phyloP scores from a whole-genome alignment of 1,140 invertebrate genomes.

The Drosophila arawakana region DNA sequence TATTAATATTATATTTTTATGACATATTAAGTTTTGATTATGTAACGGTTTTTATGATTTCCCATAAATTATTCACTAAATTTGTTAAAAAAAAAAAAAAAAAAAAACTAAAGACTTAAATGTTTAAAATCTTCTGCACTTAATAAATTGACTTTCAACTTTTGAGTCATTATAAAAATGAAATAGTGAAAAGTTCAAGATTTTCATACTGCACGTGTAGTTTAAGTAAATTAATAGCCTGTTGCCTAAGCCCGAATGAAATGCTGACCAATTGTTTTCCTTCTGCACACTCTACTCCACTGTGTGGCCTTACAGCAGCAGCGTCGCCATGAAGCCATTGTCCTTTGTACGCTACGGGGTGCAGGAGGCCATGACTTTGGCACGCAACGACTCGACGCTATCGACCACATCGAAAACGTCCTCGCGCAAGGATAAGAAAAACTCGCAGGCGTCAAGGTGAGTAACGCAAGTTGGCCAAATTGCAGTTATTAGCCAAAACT shows the following conservation, averaged over 20 bases:
- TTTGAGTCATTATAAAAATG: too few relatives aligned
- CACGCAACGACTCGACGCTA: slow-evolving; percentile 84
- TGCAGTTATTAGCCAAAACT: slow-evolving; percentile 59
- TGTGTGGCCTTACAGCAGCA: slow-evolving; percentile 49
- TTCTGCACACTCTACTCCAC: slow-evolving; percentile 3
- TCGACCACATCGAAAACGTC: slow-evolving; percentile 84
- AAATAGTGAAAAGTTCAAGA: too few relatives aligned
- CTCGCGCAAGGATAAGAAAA: slow-evolving; percentile 84
- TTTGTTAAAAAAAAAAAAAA: too few relatives aligned
- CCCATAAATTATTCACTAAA: too few relatives aligned
- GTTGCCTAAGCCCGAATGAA: background rate
- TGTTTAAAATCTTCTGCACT: too few relatives aligned
- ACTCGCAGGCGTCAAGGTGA: slow-evolving; percentile 84
- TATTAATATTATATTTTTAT: background rate
- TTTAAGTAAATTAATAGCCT: too few relatives aligned
- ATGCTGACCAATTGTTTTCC: slow-evolving; percentile 36
- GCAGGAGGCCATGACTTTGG: slow-evolving; percentile 84
- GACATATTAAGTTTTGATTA: too few relatives aligned
- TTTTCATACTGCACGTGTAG: too few relatives aligned
- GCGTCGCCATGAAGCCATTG: slow-evolving; percentile 84
- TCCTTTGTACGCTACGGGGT: slow-evolving; percentile 84
- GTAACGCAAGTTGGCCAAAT: slow-evolving; percentile 50
- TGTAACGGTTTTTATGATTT: too few relatives aligned
- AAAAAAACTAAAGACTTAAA: too few relatives aligned
- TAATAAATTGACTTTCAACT: too few relatives aligned